A percentile compares a stretch with the other conserved stretches of the same genome.
Evolutionary conservation across 2,888 invertebrate genomes (phyloP).

Genomic region (Ectropis crepuscularia): DNA sequence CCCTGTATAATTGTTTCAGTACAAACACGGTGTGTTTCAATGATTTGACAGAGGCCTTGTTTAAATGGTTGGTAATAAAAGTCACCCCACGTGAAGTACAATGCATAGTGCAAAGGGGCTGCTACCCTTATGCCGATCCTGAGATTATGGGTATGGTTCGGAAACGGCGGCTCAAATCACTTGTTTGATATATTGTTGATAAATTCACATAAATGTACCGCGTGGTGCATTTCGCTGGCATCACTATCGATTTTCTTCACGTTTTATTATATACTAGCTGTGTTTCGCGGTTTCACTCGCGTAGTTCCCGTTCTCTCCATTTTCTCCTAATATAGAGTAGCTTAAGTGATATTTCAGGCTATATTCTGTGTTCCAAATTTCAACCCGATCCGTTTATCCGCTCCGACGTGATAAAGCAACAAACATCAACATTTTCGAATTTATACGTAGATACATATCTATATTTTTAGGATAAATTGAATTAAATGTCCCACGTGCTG

Average conservation of each 20-base stretch:
- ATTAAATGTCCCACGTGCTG: too few species aligned
- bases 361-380: too few species aligned
- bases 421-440: too few species aligned
- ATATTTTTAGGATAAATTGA: too few species aligned
- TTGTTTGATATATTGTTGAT: slow-evolving; percentile 60
- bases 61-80: slow-evolving; percentile 70
- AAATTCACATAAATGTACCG: slow-evolving; percentile 44
- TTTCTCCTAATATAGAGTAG: too few species aligned
- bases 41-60: slow-evolving; percentile 54
- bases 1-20: slow-evolving; percentile 40
- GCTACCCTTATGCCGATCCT: slow-evolving; percentile 64
- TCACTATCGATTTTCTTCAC: slow-evolving; percentile 19
- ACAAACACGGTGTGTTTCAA: slow-evolving; percentile 51
- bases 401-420: too few species aligned
- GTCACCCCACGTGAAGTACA: slow-evolving; percentile 78
- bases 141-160: slow-evolving; percentile 60
- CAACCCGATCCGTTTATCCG: too few species aligned
- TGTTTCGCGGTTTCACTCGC: too few species aligned
- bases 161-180: slow-evolving; percentile 66
- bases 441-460: too few species aligned
- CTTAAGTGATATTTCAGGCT: too few species aligned
- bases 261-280: slow-evolving; percentile 2
- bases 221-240: slow-evolving; percentile 29
- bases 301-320: too few species aligned
- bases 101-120: slow-evolving; percentile 76